These are phyloP conservation scores for Agapornis roseicollis DNA, from an alignment of 2,113 vertebrate species.

Conservation along the genomic window DNA sequence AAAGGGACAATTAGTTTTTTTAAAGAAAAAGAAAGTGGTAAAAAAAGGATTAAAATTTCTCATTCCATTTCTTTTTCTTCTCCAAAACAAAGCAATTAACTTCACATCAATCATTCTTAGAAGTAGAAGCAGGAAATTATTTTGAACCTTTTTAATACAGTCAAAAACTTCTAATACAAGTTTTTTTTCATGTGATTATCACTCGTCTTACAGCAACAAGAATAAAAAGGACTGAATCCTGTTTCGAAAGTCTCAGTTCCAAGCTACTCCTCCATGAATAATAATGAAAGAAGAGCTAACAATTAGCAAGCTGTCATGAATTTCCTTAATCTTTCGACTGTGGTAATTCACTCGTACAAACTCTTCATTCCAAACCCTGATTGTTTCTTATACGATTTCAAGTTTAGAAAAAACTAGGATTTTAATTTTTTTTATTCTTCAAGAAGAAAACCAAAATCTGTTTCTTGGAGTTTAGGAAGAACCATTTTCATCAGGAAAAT, in stretches of 20 bases:
- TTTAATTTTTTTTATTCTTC: background rate
- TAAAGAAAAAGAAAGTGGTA: background rate
- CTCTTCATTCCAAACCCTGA: background rate
- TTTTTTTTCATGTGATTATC: background rate
- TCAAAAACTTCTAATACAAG: background rate
- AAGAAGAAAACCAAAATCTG: background rate
- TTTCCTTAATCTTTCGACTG: background rate
- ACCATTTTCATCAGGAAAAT: background rate
- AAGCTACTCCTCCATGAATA: background rate
- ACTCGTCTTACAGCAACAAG: background rate
- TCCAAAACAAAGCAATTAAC: background rate
- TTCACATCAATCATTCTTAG: background rate
- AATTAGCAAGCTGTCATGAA: background rate
- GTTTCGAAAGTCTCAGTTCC: background rate
- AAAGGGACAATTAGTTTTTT: background rate
- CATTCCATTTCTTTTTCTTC: background rate
- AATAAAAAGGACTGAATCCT: background rate
- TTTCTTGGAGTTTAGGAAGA: background rate
- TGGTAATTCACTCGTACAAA: background rate
- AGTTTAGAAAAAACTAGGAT: background rate
- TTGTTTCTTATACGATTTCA: background rate
- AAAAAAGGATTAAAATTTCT: background rate
- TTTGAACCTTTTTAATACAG: background rate
- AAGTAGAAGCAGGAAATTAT: background rate
- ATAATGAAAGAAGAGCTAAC: background rate